phyloP scores from a whole-genome alignment of 2,113 vertebrate species.

The Oriolus oriolus region DNA sequence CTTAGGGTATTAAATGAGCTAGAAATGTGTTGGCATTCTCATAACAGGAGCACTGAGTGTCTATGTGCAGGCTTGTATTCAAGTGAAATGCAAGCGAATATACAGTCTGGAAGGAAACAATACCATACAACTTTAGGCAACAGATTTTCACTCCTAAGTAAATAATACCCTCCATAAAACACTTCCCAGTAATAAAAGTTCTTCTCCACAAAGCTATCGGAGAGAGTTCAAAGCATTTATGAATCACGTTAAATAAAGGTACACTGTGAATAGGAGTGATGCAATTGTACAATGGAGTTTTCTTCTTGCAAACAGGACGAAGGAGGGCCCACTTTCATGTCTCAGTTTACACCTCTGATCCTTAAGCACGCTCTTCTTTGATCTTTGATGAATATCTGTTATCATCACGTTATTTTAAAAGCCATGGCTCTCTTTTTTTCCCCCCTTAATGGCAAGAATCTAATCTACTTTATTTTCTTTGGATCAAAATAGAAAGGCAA shows the following conservation, averaged over 20 bases:
- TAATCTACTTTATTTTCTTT: background rate
- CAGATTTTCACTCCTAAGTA: constrained; percentile 4
- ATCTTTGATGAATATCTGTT: background rate
- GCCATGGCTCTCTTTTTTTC: too few species aligned
- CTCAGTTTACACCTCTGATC: background rate
- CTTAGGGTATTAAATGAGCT: background rate
- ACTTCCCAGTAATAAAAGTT: constrained; percentile 31
- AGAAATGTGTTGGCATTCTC: background rate
- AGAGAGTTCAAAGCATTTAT: constrained; percentile 24
- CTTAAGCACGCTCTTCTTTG: background rate
- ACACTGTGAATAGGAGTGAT: background rate
- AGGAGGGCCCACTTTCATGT: background rate
- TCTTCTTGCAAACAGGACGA: background rate
- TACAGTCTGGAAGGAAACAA: background rate
- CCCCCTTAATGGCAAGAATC: background rate
- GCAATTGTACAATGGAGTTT: background rate
- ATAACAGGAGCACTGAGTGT: background rate
- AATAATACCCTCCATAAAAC: constrained; percentile 16
- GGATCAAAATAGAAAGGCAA: background rate
- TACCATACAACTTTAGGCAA: background rate
- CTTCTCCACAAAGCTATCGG: background rate
- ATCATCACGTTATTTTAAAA: background rate
- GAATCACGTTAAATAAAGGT: background rate
- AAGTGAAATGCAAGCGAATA: background rate
- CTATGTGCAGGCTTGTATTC: background rate